phyloP scores from a whole-genome alignment of 2,113 vertebrate genomes.

The Sprattus sprattus region DNA sequence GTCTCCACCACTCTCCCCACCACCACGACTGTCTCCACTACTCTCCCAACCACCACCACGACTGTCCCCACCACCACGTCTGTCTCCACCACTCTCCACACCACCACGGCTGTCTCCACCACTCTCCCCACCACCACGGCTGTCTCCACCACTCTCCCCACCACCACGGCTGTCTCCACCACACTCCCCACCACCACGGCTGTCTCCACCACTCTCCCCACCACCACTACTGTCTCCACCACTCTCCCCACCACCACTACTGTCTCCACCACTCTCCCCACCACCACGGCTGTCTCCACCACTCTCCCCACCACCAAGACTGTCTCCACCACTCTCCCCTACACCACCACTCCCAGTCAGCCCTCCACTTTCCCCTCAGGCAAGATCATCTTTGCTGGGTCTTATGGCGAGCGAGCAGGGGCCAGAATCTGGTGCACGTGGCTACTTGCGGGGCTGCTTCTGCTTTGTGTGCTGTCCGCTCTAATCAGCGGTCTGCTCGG shows the following conservation, averaged over 20 bases:
- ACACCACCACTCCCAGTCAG: neutral
- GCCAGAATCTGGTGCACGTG: constrained; percentile 59
- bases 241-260: neutral
- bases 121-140: neutral
- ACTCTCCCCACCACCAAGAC: neutral
- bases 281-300: too few species aligned
- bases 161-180: too few species aligned
- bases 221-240: neutral
- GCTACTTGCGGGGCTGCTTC: constrained; percentile 50
- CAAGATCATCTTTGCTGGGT: neutral
- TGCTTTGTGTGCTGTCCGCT: constrained; percentile 50
- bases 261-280: too few species aligned
- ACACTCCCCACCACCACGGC: neutral
- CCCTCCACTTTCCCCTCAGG: neutral
- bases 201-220: neutral
- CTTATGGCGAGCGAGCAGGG: neutral
- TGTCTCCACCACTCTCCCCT: neutral
- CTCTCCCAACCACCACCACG: neutral
- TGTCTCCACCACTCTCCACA: neutral
- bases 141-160: too few species aligned
- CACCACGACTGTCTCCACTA: too few species aligned
- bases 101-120: neutral
- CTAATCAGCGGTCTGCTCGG: constrained; percentile 28
- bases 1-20: neutral
- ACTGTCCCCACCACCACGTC: neutral